phyloP scores from a whole-genome alignment of 2,888 invertebrate genomes.

The Argynnis bischoffii region DNA sequence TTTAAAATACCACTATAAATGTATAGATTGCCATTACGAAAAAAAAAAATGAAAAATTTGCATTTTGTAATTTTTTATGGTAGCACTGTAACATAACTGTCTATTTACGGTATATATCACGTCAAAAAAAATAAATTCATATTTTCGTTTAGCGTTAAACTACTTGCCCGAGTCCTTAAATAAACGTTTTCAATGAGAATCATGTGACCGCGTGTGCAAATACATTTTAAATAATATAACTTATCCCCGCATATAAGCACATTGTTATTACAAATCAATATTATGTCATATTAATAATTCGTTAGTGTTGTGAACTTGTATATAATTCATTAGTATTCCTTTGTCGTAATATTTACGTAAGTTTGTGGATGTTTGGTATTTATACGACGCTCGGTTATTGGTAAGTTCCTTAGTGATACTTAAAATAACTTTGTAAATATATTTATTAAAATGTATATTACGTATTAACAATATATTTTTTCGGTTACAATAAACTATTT shows the following conservation, averaged over 20 bases:
- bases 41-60: neutral
- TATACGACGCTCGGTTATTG: constrained; percentile 1
- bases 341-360: constrained; percentile 28
- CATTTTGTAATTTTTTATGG: neutral
- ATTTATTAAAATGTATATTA: neutral
- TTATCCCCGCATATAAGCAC: constrained; percentile 4
- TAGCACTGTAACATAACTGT: constrained; percentile 35
- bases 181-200: constrained; percentile 54
- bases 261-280: constrained; percentile 22
- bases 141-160: constrained; percentile 25
- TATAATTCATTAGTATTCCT: constrained; percentile 26
- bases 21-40: neutral
- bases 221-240: constrained; percentile 31
- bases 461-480: too few relatives aligned
- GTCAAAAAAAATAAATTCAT: constrained; percentile 30
- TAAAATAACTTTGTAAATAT: neutral
- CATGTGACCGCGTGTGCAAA: constrained; percentile 49
- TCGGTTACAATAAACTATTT: too few relatives aligned
- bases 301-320: constrained; percentile 9
- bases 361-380: constrained; percentile 13
- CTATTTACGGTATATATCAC: constrained; percentile 31
- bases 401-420: constrained; percentile 3
- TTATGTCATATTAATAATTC: constrained; percentile 22
- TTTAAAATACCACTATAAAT: too few relatives aligned
- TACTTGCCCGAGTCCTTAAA: constrained; percentile 44